These are phyloP conservation scores for Clupea harengus DNA, from an alignment of 2,113 vertebrate genomes.

Conservation along the genomic window DNA sequence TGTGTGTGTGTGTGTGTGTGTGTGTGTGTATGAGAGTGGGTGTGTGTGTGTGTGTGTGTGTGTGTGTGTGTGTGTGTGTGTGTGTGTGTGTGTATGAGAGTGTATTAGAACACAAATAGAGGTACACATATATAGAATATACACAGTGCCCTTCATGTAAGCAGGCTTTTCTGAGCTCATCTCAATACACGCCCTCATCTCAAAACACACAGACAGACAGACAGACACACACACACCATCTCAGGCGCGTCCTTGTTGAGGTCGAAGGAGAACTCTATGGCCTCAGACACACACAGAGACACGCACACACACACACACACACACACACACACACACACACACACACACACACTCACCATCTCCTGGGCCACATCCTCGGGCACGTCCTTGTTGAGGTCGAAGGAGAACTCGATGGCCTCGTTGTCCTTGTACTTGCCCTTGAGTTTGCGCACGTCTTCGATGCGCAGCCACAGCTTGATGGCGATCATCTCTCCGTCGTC, in stretches of 20 bases:
- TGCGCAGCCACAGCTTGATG: constrained; percentile 96
- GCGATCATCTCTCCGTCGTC: constrained; percentile 97
- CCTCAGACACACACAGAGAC: constrained; percentile 73
- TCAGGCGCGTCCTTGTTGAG: constrained; percentile 93
- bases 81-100: too few relatives aligned
- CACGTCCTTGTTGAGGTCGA: constrained; percentile 92
- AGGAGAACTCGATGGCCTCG: constrained; percentile 98
- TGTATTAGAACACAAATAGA: not conserved
- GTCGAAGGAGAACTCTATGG: constrained; percentile 98
- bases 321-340: not conserved
- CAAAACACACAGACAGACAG: too few relatives aligned
- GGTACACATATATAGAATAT: too few relatives aligned
- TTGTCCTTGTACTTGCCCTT: constrained; percentile 99
- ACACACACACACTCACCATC: constrained; percentile 77
- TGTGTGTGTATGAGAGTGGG: too few relatives aligned
- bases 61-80: too few relatives aligned
- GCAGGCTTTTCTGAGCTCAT: too few relatives aligned
- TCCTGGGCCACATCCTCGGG: constrained; percentile 98
- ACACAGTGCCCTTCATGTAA: too few relatives aligned
- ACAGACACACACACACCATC: constrained; percentile 25
- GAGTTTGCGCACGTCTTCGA: constrained; percentile 96
- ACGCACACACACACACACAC: not conserved
- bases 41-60: too few relatives aligned
- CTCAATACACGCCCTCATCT: too few relatives aligned
- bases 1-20: too few relatives aligned